phyloP scores from a whole-genome alignment of 2,888 invertebrate genomes.

The Aporophyla lueneburgensis region DNA sequence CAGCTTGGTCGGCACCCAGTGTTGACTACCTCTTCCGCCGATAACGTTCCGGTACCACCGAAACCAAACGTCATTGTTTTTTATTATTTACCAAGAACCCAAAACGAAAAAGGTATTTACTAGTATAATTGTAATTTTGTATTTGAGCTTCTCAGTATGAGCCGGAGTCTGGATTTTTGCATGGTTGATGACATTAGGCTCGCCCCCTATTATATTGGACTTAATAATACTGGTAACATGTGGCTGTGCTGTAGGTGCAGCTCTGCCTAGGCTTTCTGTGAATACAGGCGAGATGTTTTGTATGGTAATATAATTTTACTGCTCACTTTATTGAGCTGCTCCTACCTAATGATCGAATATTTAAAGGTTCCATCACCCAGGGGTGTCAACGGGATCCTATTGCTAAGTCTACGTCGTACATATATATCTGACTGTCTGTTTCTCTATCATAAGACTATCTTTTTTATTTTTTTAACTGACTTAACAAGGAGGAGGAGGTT shows the following conservation, averaged over 20 bases:
- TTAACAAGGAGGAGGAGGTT: no score
- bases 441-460: not conserved
- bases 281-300: not conserved
- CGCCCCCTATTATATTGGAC: no score
- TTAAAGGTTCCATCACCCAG: not conserved
- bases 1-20: not conserved
- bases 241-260: no score
- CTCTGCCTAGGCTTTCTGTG: no score
- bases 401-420: not conserved
- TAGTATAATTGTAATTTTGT: not conserved
- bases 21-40: not conserved
- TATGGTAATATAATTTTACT: not conserved
- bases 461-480: not conserved
- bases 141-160: not conserved
- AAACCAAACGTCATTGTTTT: not conserved
- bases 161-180: not conserved
- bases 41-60: not conserved
- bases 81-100: not conserved
- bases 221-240: no score
- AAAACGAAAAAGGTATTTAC: not conserved
- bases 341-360: not conserved
- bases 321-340: not conserved
- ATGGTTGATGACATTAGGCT: no score
- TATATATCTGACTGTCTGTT: no score
- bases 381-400: not conserved